phyloP scores from a whole-genome alignment of 2,888 invertebrate genomes.

The Habrosyne pyritoides region DNA sequence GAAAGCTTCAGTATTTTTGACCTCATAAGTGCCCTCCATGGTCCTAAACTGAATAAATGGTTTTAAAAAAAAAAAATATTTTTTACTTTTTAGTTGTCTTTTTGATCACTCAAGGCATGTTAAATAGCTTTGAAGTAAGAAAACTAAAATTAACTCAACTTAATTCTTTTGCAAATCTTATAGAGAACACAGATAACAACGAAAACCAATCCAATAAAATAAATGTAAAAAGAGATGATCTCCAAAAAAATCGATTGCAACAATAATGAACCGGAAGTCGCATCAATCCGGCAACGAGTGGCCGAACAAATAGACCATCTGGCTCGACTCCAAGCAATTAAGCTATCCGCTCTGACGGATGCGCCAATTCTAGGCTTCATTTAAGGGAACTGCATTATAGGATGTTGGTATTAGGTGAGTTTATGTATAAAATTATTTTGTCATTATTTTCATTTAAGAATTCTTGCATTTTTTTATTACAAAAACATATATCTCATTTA shows the following conservation, averaged over 20 bases:
- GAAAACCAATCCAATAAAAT: not conserved
- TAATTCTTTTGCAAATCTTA: not conserved
- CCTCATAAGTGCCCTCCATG: no score
- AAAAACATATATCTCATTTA: no score
- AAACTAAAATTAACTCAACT: no score
- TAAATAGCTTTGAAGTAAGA: no score
- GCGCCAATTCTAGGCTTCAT: conserved; percentile 22
- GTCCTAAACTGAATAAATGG: no score
- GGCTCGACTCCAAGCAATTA: conserved; percentile 55
- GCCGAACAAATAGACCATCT: conserved; percentile 44
- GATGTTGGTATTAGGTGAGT: not conserved
- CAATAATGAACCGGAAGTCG: conserved; percentile 8
- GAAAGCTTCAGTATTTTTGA: no score
- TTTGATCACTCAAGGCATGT: no score
- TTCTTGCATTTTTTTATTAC: no score
- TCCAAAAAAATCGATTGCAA: conserved; percentile 6
- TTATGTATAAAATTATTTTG: no score
- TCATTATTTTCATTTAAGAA: no score
- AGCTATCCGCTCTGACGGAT: conserved; percentile 38
- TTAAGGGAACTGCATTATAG: conserved; percentile 10
- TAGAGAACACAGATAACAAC: not conserved
- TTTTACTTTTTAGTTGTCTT: no score
- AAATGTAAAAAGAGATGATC: not conserved
- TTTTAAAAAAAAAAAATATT: no score
- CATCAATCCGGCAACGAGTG: conserved; percentile 22